Conservation (phyloP, 2,113 vertebrate genomes). For the Leucosticte australis region DNA sequence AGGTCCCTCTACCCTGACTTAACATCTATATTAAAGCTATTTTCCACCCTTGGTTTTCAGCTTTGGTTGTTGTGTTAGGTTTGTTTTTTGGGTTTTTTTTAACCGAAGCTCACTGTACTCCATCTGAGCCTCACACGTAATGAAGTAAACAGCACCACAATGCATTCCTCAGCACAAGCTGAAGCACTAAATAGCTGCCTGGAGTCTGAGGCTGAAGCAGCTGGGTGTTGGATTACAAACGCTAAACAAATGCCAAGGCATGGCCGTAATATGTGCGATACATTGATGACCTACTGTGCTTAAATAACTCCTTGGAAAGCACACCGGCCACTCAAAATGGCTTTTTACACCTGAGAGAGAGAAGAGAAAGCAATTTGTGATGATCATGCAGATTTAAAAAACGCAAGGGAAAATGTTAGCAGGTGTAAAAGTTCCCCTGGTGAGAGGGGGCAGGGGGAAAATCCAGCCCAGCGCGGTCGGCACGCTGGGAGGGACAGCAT, state of each 20-base stretch:
- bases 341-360: not conserved
- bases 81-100: not conserved
- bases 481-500: not conserved
- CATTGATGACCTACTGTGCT: slow-evolving; percentile 35
- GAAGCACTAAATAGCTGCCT: slow-evolving; percentile 53
- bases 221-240: slow-evolving; percentile 66
- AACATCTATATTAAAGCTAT: not conserved
- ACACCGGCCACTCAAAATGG: not conserved
- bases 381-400: not conserved
- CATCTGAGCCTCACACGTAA: not conserved
- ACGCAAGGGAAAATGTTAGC: not conserved
- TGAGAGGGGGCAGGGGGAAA: not conserved
- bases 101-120: not conserved
- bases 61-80: not conserved
- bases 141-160: slow-evolving; percentile 51
- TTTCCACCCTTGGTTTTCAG: not conserved
- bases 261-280: slow-evolving; percentile 31
- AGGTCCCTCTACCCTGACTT: not conserved
- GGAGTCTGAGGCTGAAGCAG: slow-evolving; percentile 47
- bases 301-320: slow-evolving; percentile 18
- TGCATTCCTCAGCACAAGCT: slow-evolving; percentile 50
- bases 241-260: slow-evolving; percentile 57
- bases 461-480: not conserved
- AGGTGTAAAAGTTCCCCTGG: not conserved
- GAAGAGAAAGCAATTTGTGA: not conserved